These are phyloP conservation scores for Halictus ligatus DNA, from an alignment of 2,888 invertebrate genomes.

Conservation along the genomic window DNA sequence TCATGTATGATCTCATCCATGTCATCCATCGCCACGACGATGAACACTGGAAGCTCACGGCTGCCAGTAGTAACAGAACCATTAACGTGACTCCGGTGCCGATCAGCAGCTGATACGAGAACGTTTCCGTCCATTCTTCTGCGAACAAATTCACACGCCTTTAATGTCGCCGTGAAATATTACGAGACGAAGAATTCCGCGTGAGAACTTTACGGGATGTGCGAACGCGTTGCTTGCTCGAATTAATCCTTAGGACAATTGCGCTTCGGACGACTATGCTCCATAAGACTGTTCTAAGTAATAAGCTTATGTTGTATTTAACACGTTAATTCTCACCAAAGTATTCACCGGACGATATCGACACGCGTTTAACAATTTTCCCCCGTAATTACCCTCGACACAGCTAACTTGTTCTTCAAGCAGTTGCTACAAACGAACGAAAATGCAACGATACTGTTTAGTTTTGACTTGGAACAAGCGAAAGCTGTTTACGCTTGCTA, in stretches of 20 bases:
- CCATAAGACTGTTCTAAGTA: background rate
- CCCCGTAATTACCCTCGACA: background rate
- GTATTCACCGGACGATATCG: no score
- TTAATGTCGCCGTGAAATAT: background rate
- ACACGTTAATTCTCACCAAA: background rate
- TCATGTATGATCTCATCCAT: constrained; percentile 83
- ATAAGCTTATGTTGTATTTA: background rate
- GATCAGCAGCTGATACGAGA: constrained; percentile 86
- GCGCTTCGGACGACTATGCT: background rate
- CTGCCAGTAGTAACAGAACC: constrained; percentile 89
- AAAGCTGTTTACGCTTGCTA: no score
- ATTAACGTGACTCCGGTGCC: constrained; percentile 87
- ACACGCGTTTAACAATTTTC: background rate
- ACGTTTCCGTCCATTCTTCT: constrained; percentile 81
- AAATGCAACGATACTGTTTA: no score
- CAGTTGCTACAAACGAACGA: no score
- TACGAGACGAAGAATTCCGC: background rate
- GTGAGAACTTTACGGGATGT: background rate
- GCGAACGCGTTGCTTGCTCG: background rate
- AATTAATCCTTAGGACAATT: background rate
- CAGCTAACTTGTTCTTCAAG: background rate
- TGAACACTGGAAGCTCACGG: constrained; percentile 90
- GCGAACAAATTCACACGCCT: constrained; percentile 52
- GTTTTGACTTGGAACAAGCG: no score
- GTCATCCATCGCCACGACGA: constrained; percentile 90